Evolutionary conservation across 2,113 vertebrate genomes (phyloP).

Genomic region (Tautogolabrus adspersus): DNA sequence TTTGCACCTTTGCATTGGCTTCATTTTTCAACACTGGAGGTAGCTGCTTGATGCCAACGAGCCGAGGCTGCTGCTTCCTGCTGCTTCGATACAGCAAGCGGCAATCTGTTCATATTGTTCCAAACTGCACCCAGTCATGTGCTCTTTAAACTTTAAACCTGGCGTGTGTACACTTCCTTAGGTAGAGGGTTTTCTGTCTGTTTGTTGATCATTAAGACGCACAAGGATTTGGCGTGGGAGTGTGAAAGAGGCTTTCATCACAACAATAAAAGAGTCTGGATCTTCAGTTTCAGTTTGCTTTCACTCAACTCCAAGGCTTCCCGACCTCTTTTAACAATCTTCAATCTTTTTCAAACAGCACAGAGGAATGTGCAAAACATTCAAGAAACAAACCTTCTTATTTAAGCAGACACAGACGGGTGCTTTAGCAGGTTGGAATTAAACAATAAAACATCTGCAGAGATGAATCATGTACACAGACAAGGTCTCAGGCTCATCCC

Average conservation of each 20-base stretch:
- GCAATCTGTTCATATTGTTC: background rate
- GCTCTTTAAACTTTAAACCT: constrained; percentile 3
- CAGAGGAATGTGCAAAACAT: background rate
- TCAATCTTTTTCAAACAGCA: background rate
- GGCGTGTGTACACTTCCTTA: background rate
- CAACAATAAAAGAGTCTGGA: background rate
- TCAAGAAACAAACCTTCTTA: background rate
- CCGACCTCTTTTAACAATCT: background rate
- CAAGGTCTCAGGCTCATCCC: too few species aligned
- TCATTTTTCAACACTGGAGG: too few species aligned
- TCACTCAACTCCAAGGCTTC: background rate
- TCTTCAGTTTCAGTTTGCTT: background rate
- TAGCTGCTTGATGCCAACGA: background rate
- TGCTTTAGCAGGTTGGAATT: background rate
- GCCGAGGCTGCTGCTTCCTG: constrained; percentile 8
- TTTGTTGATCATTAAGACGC: background rate
- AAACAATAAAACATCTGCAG: background rate
- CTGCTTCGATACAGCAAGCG: constrained; percentile 10
- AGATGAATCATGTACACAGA: too few species aligned
- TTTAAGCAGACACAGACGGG: too few species aligned
- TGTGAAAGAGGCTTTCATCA: background rate
- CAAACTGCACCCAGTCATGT: background rate
- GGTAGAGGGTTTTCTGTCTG: too few species aligned
- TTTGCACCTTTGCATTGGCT: too few species aligned
- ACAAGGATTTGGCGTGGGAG: too few species aligned